phyloP scores from a whole-genome alignment of 2,113 vertebrate genomes.

The Leptocoma aspasia region DNA sequence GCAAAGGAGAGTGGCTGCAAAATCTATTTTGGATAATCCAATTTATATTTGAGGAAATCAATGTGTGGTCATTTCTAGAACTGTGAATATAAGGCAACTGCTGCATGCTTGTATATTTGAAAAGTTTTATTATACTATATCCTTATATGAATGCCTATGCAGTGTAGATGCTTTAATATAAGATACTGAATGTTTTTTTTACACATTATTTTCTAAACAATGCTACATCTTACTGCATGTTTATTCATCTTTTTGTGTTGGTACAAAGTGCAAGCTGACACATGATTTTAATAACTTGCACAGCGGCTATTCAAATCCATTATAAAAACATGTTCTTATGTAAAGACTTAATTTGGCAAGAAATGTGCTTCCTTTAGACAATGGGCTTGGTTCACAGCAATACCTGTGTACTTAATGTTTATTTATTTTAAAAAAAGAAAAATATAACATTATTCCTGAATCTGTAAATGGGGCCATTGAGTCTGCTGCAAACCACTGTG shows the following conservation, averaged over 20 bases:
- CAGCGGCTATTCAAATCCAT: constrained; percentile 46
- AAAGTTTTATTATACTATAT: constrained; percentile 63
- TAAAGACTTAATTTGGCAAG: constrained; percentile 42
- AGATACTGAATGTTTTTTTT: constrained; percentile 45
- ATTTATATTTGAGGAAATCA: constrained; percentile 64
- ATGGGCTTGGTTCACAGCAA: constrained; percentile 60
- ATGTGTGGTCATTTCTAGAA: constrained; percentile 59
- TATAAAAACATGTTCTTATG: constrained; percentile 20
- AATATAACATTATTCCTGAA: neutral
- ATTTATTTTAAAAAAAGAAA: neutral
- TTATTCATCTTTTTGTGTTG: constrained; percentile 48
- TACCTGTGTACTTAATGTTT: neutral
- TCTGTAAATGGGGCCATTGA: neutral
- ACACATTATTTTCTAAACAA: constrained; percentile 58
- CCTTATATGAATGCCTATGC: constrained; percentile 70
- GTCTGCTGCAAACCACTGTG: neutral
- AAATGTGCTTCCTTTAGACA: constrained; percentile 52
- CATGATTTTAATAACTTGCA: constrained; percentile 52
- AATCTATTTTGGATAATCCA: constrained; percentile 67
- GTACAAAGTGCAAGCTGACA: constrained; percentile 34
- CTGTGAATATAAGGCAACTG: constrained; percentile 56
- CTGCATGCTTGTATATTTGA: constrained; percentile 68
- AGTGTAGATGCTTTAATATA: constrained; percentile 69
- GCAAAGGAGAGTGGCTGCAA: constrained; percentile 44
- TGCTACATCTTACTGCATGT: constrained; percentile 58